phyloP scores from a whole-genome alignment of 1,140 invertebrate species.

The Schlechtendalia chinensis region DNA sequence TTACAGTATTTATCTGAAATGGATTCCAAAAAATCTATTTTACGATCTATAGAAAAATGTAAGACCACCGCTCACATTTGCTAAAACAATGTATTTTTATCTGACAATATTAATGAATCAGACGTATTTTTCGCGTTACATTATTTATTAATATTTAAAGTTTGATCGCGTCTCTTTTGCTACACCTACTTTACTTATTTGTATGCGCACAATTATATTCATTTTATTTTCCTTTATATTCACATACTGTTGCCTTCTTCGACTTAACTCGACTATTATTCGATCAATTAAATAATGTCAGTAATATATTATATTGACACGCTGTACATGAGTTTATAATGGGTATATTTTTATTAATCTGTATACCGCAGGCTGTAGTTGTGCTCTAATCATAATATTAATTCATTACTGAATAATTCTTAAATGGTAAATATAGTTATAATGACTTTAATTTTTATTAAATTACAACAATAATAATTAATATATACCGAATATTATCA shows the following conservation, averaged over 20 bases:
- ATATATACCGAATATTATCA: too few relatives aligned
- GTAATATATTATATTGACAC: too few relatives aligned
- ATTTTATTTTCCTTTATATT: not conserved
- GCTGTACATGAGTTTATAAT: not conserved
- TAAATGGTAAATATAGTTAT: not conserved
- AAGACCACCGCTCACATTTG: not conserved
- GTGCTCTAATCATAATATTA: slow-evolving; percentile 1
- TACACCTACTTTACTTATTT: too few relatives aligned
- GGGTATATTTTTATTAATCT: not conserved
- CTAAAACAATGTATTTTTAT: not conserved
- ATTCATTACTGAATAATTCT: not conserved
- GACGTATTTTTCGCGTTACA: not conserved
- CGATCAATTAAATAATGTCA: not conserved
- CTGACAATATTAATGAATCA: not conserved
- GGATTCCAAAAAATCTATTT: not conserved
- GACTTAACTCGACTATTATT: not conserved
- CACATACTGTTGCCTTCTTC: not conserved
- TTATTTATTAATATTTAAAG: too few relatives aligned
- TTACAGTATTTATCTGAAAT: not conserved
- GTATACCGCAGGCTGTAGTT: too few relatives aligned
- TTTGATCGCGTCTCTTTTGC: too few relatives aligned
- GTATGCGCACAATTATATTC: not conserved
- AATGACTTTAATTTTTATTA: not conserved
- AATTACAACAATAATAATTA: too few relatives aligned
- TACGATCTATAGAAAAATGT: not conserved